These are phyloP conservation scores for Crocodylus rhombifer DNA, from an alignment of 2,797 vertebrate species.

Conservation along the genomic window DNA sequence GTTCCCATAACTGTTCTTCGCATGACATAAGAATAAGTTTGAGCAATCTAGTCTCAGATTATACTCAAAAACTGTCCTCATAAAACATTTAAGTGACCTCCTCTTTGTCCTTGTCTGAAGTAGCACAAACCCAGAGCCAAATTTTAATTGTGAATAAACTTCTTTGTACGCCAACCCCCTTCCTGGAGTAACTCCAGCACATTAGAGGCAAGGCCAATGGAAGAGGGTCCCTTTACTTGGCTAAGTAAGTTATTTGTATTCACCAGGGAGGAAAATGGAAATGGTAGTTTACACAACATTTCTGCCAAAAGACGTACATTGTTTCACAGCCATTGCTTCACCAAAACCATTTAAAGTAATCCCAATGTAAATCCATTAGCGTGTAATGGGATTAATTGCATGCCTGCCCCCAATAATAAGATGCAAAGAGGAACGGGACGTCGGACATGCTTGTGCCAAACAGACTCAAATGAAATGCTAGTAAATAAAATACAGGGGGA, in stretches of 20 bases:
- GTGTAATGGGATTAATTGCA: constrained; percentile 38
- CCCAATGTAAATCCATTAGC: constrained; percentile 26
- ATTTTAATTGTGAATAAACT: not conserved
- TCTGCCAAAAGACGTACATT: not conserved
- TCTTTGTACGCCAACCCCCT: not conserved
- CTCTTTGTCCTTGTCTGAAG: not conserved
- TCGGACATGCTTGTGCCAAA: fast-evolving
- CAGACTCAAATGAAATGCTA: not conserved
- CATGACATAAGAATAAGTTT: not conserved
- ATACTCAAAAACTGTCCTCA: not conserved
- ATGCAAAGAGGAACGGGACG: not conserved
- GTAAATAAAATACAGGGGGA: not conserved
- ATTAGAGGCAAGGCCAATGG: not conserved
- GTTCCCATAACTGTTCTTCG: not conserved
- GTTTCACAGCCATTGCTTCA: not conserved
- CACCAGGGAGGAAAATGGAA: not conserved
- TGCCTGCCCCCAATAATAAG: not conserved
- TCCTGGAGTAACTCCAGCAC: not conserved
- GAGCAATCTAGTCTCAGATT: not conserved
- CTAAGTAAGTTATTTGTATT: not conserved
- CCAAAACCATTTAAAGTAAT: not conserved
- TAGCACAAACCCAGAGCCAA: not conserved
- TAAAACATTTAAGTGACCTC: not conserved
- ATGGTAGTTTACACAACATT: not conserved
- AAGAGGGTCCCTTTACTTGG: not conserved